Evolutionary conservation across 2,797 vertebrate genomes (phyloP).

Genomic region (Octomys mimax): DNA sequence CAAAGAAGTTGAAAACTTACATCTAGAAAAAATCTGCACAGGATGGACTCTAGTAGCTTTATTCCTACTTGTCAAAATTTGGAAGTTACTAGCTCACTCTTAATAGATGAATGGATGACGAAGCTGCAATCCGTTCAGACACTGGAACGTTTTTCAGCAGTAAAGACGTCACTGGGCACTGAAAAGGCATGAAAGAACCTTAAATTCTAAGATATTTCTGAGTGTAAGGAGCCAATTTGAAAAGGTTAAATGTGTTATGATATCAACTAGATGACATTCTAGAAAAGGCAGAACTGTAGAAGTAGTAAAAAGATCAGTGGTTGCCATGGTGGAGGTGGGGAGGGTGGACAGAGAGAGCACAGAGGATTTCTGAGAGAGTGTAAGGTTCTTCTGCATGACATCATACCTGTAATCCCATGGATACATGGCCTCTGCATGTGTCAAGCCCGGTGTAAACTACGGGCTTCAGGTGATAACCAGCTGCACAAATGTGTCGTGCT

Average conservation of each 20-base stretch:
- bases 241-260: background rate
- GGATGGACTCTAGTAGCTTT: background rate
- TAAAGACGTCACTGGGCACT: background rate
- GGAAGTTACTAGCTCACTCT: too few relatives aligned
- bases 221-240: background rate
- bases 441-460: background rate
- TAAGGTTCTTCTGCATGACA: background rate
- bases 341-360: too few relatives aligned
- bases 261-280: background rate
- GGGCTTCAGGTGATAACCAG: background rate
- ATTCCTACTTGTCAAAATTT: background rate
- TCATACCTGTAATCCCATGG: background rate
- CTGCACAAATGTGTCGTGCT: background rate
- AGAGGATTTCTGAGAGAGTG: background rate
- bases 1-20: background rate
- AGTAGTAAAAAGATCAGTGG: background rate
- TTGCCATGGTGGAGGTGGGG: too few relatives aligned
- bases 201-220: background rate
- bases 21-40: background rate
- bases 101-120: background rate
- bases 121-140: background rate
- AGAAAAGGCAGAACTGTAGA: background rate
- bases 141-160: background rate
- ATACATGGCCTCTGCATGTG: background rate
- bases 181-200: background rate